These are phyloP conservation scores for Forbesichthys agassizii DNA, from an alignment of 2,113 vertebrate genomes.

Conservation along the genomic window DNA sequence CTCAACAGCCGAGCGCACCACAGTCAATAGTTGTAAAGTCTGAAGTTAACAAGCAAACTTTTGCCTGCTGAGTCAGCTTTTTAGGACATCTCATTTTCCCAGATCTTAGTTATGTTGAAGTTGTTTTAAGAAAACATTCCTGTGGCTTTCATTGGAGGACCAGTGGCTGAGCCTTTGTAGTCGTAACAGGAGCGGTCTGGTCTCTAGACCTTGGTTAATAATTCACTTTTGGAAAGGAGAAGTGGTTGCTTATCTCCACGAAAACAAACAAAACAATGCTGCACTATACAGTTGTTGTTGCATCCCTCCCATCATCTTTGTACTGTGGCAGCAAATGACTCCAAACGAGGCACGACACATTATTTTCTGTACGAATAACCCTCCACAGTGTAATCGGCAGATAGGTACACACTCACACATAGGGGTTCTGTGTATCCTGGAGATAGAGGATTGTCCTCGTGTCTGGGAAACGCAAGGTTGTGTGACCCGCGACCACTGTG, in stretches of 20 bases:
- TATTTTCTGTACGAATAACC: background rate
- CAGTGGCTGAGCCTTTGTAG: slow-evolving; percentile 12
- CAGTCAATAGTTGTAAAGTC: slow-evolving; percentile 4
- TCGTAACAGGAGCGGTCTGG: slow-evolving; percentile 40
- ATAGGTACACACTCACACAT: slow-evolving; percentile 76
- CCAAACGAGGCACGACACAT: background rate
- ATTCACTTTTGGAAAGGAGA: slow-evolving; percentile 57
- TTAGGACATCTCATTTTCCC: background rate
- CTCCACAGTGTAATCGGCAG: background rate
- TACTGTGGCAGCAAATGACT: too few relatives aligned
- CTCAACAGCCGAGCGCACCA: slow-evolving; percentile 29
- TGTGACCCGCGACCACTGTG: slow-evolving; percentile 52
- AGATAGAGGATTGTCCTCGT: slow-evolving; percentile 66
- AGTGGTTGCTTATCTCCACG: slow-evolving; percentile 36
- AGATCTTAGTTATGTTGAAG: slow-evolving; percentile 12
- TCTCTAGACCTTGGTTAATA: slow-evolving; percentile 53
- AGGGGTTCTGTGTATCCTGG: slow-evolving; percentile 79
- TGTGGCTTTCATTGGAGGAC: background rate
- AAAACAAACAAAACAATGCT: slow-evolving; percentile 49
- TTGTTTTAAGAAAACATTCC: slow-evolving; percentile 5
- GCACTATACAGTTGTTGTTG: background rate
- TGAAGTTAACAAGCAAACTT: slow-evolving; percentile 23
- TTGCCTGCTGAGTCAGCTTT: slow-evolving; percentile 21
- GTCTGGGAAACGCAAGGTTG: slow-evolving; percentile 65
- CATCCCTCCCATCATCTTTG: background rate